These are phyloP conservation scores for Zootermopsis nevadensis DNA, from an alignment of 2,888 invertebrate genomes.

Conservation along the genomic window DNA sequence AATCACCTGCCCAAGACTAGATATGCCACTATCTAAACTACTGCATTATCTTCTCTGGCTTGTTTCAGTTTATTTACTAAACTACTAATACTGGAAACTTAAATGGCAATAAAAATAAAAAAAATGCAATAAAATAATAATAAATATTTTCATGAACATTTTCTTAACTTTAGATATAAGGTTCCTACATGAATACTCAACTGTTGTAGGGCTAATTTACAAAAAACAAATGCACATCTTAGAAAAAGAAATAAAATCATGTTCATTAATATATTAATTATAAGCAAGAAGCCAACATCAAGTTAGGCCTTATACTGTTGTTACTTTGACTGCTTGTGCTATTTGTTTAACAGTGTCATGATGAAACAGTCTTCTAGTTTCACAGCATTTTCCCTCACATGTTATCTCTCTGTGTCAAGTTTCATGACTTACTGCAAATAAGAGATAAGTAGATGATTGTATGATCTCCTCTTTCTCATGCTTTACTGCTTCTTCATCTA, in stretches of 20 bases:
- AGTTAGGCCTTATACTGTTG: constrained; percentile 19
- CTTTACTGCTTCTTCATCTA: neutral
- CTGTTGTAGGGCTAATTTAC: neutral
- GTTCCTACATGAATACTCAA: neutral
- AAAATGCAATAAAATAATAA: neutral
- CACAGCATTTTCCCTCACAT: neutral
- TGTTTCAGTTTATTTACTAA: neutral
- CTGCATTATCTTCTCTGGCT: constrained; percentile 7
- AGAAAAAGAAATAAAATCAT: neutral
- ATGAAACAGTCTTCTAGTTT: constrained; percentile 1
- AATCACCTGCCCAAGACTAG: neutral
- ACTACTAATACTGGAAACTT: neutral
- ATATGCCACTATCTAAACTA: neutral
- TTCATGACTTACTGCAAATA: neutral
- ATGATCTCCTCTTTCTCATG: neutral
- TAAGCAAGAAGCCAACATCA: neutral
- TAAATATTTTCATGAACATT: neutral
- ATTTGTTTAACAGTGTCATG: constrained; percentile 2
- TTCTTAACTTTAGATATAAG: neutral
- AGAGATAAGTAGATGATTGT: neutral
- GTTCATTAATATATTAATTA: neutral
- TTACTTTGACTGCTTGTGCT: neutral
- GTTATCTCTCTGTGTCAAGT: neutral
- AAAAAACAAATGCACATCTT: constrained; percentile 5
- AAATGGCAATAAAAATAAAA: neutral